phyloP scores from a whole-genome alignment of 2,113 vertebrate species.

The Varanus komodoensis region DNA sequence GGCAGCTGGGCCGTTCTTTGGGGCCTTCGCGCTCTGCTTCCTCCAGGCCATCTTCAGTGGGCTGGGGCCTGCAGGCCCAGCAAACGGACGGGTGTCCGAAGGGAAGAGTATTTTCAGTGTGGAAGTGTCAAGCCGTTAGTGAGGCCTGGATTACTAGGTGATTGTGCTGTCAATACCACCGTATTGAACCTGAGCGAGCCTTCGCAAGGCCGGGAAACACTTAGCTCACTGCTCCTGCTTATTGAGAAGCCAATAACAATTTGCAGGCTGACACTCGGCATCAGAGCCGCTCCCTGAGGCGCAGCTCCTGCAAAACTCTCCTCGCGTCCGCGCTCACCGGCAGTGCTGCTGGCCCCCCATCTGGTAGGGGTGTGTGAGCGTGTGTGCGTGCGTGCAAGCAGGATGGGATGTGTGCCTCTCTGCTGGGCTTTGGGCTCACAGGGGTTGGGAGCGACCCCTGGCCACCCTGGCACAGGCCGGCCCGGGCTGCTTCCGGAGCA shows the following conservation, averaged over 20 bases:
- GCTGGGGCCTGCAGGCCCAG: slow-evolving; percentile 23
- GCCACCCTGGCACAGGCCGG: neutral
- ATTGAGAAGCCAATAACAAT: slow-evolving; percentile 99
- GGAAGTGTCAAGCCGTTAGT: slow-evolving; percentile 80
- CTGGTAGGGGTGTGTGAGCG: too few species aligned
- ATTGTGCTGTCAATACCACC: slow-evolving; percentile 96
- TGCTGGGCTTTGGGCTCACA: too few species aligned
- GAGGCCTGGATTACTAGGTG: slow-evolving; percentile 90
- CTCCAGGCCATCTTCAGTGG: neutral
- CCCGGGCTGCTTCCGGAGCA: too few species aligned
- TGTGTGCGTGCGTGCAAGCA: too few species aligned
- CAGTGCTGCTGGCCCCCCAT: slow-evolving; percentile 5
- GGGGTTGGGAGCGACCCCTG: too few species aligned
- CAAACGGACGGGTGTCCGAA: slow-evolving; percentile 76
- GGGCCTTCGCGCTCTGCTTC: neutral
- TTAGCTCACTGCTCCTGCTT: slow-evolving; percentile 90
- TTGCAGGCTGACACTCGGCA: slow-evolving; percentile 92
- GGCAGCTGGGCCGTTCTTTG: neutral
- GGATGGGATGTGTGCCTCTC: neutral
- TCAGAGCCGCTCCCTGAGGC: slow-evolving; percentile 79
- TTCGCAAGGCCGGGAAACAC: slow-evolving; percentile 87
- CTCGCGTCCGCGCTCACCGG: slow-evolving; percentile 26
- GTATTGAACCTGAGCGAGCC: slow-evolving; percentile 90
- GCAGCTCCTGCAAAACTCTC: slow-evolving; percentile 60
- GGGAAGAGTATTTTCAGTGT: slow-evolving; percentile 79